Base-by-base conservation (phyloP, 2,113 vertebrate genomes). In the Cnemophilus loriae region DNA sequence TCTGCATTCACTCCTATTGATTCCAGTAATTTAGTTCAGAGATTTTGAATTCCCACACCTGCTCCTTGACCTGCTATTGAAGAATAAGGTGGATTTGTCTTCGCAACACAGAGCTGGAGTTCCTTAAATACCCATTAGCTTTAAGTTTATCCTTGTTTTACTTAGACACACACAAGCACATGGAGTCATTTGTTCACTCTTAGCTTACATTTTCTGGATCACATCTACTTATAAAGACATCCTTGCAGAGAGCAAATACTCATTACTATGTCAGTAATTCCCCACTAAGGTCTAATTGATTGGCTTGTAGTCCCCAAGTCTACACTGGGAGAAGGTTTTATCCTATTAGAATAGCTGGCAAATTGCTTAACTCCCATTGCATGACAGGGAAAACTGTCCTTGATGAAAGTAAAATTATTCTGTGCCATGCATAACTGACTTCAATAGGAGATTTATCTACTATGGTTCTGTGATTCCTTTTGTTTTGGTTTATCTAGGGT, bases 71-170 rank as follows among this genome's bases (percentile, higher is more conserved):
- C 82, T 83, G 55, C 65, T 91, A 5, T 75, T 94, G 80, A 91
- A 92, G 68, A 84, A 81, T 30, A n/a, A 52, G 30, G 60, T 86
- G 71, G 88, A 90, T 96, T 93, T 95, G 35, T 89, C 83, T 92
- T 88, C 77, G 60, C 88, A 75, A 13, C 41, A 6, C 9, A 22
- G 69, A 78, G 27, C 0, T 86, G 71, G 71, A 94, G 73, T 92
- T 93, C 67, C 83, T 95, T 94, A 94, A 95, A 92, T 92, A 90
- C 60, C 50, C 56, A 88, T 94, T 96, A 91, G 71, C 68, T 92
- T 83, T 56, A 70, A 23, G 76, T 88, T 97, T 88, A 86, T 95
- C 44, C 92, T 88, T 35, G 4, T 93, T 95, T 97, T 90, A 71
- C 87, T 88, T 86, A 90, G 33, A 44, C 69, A 70, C 39, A 60